These are phyloP conservation scores for Cephus runcator DNA, from an alignment of 2,888 invertebrate species.

Conservation along the genomic window DNA sequence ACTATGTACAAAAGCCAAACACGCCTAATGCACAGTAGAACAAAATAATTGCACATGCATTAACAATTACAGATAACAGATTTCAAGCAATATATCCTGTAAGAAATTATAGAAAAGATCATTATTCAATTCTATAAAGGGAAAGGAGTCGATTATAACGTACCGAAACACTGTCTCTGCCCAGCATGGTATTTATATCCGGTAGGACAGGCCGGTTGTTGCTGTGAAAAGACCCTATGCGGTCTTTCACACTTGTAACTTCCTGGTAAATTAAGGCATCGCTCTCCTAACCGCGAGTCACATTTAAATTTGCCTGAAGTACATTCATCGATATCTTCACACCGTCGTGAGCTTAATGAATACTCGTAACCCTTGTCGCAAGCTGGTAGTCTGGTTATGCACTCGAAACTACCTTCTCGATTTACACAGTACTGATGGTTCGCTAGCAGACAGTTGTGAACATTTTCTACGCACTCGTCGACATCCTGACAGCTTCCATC, in stretches of 20 bases:
- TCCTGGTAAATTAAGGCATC: slow-evolving; percentile 69
- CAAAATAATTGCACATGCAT: background rate
- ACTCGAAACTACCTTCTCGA: slow-evolving; percentile 65
- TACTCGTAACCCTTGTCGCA: slow-evolving; percentile 52
- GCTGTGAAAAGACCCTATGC: slow-evolving; percentile 21
- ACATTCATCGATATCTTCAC: slow-evolving; percentile 71
- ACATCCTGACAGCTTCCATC: slow-evolving; percentile 73
- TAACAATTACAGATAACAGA: background rate
- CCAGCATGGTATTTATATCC: slow-evolving; percentile 58
- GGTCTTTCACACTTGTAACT: slow-evolving; percentile 63
- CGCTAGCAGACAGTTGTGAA: slow-evolving; percentile 54
- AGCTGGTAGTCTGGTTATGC: slow-evolving; percentile 56
- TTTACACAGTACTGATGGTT: slow-evolving; percentile 65
- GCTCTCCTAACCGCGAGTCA: slow-evolving; percentile 58
- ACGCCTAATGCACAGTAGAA: slow-evolving; percentile 2
- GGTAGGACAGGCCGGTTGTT: slow-evolving; percentile 53
- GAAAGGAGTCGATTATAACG: background rate
- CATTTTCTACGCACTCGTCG: slow-evolving; percentile 74
- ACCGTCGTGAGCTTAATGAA: slow-evolving; percentile 41
- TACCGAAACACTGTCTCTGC: slow-evolving; percentile 52
- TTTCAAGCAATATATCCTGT: background rate
- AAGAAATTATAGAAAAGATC: background rate
- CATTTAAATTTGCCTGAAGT: slow-evolving; percentile 58
- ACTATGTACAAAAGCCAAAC: background rate
- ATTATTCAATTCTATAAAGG: background rate